A percentile compares a stretch with the other conserved stretches of the same genome.
Evolutionary conservation across 1,140 invertebrate genomes (phyloP).

Genomic region (Drosophila pseudoobscura): DNA sequence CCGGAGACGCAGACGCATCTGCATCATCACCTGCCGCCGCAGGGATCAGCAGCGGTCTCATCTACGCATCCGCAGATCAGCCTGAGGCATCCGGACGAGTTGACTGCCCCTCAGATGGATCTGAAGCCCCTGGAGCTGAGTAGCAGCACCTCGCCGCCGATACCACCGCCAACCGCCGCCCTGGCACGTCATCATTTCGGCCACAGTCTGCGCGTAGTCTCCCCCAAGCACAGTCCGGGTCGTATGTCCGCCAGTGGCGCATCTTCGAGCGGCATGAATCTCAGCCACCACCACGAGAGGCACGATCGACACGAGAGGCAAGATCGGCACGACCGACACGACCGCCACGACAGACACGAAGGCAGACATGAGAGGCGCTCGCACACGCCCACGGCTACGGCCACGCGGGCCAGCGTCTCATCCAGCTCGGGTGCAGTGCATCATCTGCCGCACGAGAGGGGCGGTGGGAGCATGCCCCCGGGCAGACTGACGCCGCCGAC

Average conservation of each 20-base stretch:
- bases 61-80: conserved; percentile 66
- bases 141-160: conserved; percentile 57
- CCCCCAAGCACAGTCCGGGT: conserved; percentile 71
- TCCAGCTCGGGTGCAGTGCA: conserved; percentile 35
- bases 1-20: conserved; percentile 75
- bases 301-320: conserved; percentile 45
- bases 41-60: conserved; percentile 19
- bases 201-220: conserved; percentile 53
- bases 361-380: conserved; percentile 60
- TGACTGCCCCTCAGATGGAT: conserved; percentile 72
- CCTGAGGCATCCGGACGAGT: conserved; percentile 69
- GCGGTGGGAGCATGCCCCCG: neutral
- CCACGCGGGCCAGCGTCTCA: conserved; percentile 45
- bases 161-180: conserved; percentile 37
- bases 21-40: conserved; percentile 62
- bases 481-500: conserved; percentile 53
- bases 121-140: conserved; percentile 65
- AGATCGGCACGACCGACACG: conserved; percentile 54
- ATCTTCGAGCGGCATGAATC: conserved; percentile 43
- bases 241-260: conserved; percentile 21
- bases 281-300: conserved; percentile 51
- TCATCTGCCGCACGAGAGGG: conserved; percentile 43
- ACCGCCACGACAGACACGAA: conserved; percentile 48
- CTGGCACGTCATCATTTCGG: conserved; percentile 56
- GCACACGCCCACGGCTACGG: conserved; percentile 65